Base-by-base conservation (phyloP, 2,113 vertebrate species). In the Sorex araneus region DNA sequence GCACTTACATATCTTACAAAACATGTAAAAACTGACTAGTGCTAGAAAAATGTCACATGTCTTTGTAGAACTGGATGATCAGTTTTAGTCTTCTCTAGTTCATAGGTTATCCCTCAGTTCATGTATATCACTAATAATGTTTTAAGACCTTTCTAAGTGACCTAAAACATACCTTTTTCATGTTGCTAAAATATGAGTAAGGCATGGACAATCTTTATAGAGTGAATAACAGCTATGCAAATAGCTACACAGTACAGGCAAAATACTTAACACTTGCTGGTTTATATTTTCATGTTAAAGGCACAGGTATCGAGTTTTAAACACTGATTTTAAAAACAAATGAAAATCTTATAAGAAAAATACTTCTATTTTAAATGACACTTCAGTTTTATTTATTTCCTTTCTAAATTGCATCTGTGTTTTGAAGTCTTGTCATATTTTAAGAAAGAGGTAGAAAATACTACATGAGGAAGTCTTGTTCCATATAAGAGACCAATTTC, bases 161-260 rank as follows among this genome's bases (percentile, higher is more conserved):
- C 16, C 40, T 66, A 25, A 28, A 73, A 40, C 13, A 71, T 71
- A 25, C 34, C 45, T 2, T 69, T 89, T 73, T 94, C 13, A 71
- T 36, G 50, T 86, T 92, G 82, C 36, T 87, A 63, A 81, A 78
- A 80, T n/a, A 69, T 67, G 15, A 66, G 13, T 54, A 94, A 85
- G 1, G 0, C 15, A 78, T 73, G 21, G 16, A 0, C 30, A 63
- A 67, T 92, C 27, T 89, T 90, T 40, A 40, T 27, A 77, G 16
- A 63, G 10, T 45, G 7, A 95, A 71, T 84, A 78, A 77, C 79
- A 75, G 36, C 50, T 83, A 36, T 47, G 66, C 25, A 77, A 81
- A 74, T 34, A 71, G 11, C 30, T 85, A 28, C 6, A 70, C 21
- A 34, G 63, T 57, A 74, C 0, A 83, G 66, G 5, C 57, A 60